Evolutionary conservation across 2,888 invertebrate genomes (phyloP).

Genomic region (Biston betularia): DNA sequence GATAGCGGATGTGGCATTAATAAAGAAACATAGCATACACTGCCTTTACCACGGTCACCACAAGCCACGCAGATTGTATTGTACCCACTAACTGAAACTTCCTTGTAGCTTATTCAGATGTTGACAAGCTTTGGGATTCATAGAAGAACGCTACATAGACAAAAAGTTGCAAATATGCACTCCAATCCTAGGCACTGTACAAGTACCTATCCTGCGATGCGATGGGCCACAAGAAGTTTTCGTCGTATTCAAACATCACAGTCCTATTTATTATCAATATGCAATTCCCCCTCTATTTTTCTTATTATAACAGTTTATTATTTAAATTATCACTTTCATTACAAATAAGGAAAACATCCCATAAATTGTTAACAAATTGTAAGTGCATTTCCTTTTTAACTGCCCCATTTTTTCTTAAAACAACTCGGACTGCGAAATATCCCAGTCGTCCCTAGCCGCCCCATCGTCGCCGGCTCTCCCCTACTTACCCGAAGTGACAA

Average conservation of each 20-base stretch:
- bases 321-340: not conserved
- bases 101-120: not conserved
- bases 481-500: slow-evolving; percentile 50
- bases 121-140: too few species aligned
- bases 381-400: slow-evolving; percentile 55
- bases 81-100: too few species aligned
- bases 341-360: slow-evolving; percentile 42
- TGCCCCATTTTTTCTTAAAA: slow-evolving; percentile 53
- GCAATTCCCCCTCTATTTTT: not conserved
- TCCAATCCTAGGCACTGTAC: too few species aligned
- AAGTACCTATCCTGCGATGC: too few species aligned
- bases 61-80: not conserved
- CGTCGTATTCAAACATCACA: too few species aligned
- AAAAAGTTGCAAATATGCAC: too few species aligned
- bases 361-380: slow-evolving; percentile 53
- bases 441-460: slow-evolving; percentile 42
- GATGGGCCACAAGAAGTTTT: too few species aligned
- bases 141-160: too few species aligned
- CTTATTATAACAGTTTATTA: not conserved
- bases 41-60: too few species aligned
- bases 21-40: too few species aligned
- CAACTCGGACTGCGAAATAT: slow-evolving; percentile 37
- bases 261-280: not conserved
- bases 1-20: too few species aligned
- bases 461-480: slow-evolving; percentile 34